Base-by-base conservation (phyloP, 1,140 invertebrate species). In the Trissolcus basalis region DNA sequence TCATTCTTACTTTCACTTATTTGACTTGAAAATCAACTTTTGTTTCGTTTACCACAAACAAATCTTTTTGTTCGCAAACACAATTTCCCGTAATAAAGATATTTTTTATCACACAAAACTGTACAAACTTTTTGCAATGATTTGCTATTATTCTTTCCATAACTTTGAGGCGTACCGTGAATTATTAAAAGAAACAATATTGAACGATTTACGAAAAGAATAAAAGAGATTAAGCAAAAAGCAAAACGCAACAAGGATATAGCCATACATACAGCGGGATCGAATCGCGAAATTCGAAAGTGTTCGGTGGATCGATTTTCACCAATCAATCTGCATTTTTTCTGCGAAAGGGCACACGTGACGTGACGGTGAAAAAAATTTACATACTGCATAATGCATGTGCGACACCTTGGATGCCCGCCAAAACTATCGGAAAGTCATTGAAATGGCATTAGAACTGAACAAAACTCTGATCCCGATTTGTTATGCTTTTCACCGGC, bases 391-490 rank as follows among this genome's bases (percentile, higher is more conserved):
- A 83, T 86, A 85, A 83, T 82, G 83, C 80, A 78, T 77, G 63
- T 65, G 74, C 68, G 45, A 79, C 82, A 81, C 78, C 78, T 83
- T 82, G 83, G 69, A 49, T 63, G 19, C 65, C 41, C 48, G 61
- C 80, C 77, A 70, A 73, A 83, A 85, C 81, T 88, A 88, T 86
- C 78, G 85, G 81, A 88, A 86, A 88, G 87, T 88, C 87, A 88
- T 88, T 56, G 83, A 80, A 85, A 78, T 68, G 82, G 82, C 84
- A 87, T 88, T 87, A 88, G 77, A 77, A 58, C 35, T 32, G 10
- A 27, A 35, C 13, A 9, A 16, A 41, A 19, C 60, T 16, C 54
- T 56, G 33, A 53, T 36, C 56, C 13, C 32, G 19, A 77, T 78
- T 78, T 44, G 70, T 36, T 51, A 74, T 65, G 76, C 65, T 67